Evolutionary conservation across 1,140 invertebrate genomes (phyloP).

Genomic region (Diabrotica undecimpunctata): DNA sequence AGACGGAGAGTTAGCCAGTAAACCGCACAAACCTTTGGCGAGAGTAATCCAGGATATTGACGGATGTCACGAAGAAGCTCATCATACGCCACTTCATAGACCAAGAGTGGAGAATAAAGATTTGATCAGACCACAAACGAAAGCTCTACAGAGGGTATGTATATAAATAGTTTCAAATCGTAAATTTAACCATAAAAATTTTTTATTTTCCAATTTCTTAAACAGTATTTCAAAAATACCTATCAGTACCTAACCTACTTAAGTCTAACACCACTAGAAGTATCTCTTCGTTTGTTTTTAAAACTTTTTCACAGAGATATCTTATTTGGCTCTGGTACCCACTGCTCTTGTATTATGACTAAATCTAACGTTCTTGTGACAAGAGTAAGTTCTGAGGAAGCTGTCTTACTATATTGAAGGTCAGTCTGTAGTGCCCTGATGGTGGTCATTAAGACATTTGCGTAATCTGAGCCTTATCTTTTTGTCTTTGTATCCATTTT

Average conservation of each 20-base stretch:
- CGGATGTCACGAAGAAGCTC: conserved; percentile 17
- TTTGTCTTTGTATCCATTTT: no score
- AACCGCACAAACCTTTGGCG: conserved; percentile 58
- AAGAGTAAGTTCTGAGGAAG: no score
- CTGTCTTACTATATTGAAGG: no score
- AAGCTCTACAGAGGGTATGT: conserved; percentile 55
- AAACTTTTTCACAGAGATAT: no score
- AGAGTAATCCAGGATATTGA: conserved; percentile 45
- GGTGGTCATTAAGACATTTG: no score
- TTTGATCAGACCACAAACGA: conserved; percentile 51
- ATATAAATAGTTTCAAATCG: conserved; percentile 30
- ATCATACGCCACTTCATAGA: conserved; percentile 29
- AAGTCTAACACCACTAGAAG: no score
- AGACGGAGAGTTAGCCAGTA: conserved; percentile 40
- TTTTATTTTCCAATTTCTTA: not conserved
- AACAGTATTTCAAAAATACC: not conserved
- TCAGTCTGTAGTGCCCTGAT: no score
- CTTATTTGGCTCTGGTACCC: not conserved
- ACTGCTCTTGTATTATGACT: no score
- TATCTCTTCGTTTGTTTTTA: no score
- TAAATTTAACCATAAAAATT: not conserved
- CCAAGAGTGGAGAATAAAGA: conserved; percentile 24
- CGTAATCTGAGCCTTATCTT: no score
- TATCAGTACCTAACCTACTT: no score
- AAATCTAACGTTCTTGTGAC: no score